phyloP scores from a whole-genome alignment of 2,797 vertebrate genomes.

The Astyanax mexicanus region DNA sequence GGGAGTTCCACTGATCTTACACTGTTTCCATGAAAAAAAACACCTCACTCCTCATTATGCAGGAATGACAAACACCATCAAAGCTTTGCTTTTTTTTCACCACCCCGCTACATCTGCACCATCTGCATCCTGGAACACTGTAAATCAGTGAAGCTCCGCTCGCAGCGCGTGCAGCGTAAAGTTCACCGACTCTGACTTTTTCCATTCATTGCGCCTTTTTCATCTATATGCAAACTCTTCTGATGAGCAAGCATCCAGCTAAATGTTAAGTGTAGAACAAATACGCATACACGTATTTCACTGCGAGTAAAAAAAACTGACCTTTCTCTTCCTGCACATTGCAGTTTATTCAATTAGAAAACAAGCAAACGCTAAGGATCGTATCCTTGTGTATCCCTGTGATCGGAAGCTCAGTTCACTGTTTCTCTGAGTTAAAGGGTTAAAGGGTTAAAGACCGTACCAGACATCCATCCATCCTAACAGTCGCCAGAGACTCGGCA shows the following conservation, averaged over 20 bases:
- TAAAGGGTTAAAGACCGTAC: slow-evolving; percentile 33
- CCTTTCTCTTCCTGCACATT: slow-evolving; percentile 46
- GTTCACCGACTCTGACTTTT: slow-evolving; percentile 45
- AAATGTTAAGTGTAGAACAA: slow-evolving; percentile 63
- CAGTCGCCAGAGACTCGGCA: neutral
- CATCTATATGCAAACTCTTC: slow-evolving; percentile 55
- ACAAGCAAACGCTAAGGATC: slow-evolving; percentile 42
- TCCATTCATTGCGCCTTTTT: slow-evolving; percentile 38
- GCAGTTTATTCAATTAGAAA: slow-evolving; percentile 37
- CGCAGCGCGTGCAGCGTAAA: slow-evolving; percentile 24
- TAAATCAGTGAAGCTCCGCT: slow-evolving; percentile 12
- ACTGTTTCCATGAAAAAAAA: slow-evolving; percentile 23
- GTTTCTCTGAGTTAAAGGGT: slow-evolving; percentile 29
- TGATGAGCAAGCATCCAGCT: slow-evolving; percentile 39
- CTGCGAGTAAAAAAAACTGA: slow-evolving; percentile 43
- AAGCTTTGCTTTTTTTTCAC: neutral
- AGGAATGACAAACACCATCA: slow-evolving; percentile 22
- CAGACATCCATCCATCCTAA: neutral
- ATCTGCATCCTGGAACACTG: neutral
- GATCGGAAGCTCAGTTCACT: slow-evolving; percentile 6
- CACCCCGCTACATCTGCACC: slow-evolving; percentile 12
- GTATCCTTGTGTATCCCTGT: no score
- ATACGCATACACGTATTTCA: slow-evolving; percentile 31
- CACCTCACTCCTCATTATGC: neutral
- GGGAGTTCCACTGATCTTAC: no score